phyloP scores from a whole-genome alignment of 2,113 vertebrate species.

The Menura novaehollandiae region DNA sequence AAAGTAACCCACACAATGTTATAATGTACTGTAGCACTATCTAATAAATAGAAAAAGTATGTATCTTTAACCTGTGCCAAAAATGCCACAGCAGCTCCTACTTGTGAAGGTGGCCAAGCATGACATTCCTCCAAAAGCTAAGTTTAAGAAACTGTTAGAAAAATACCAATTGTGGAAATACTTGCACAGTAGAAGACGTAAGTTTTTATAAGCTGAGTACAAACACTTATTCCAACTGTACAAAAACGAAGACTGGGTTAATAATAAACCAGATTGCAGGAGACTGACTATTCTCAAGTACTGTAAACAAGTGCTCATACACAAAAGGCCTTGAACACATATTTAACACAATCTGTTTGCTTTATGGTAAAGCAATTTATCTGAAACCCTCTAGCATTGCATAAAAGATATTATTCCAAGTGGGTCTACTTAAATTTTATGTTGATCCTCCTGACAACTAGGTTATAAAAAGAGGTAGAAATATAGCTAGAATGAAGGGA shows the following conservation, averaged over 20 bases:
- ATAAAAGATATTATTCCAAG: neutral
- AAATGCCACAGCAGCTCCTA: neutral
- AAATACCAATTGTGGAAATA: slow-evolving; percentile 27
- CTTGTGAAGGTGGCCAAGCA: neutral
- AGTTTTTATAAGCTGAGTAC: slow-evolving; percentile 2
- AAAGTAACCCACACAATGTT: neutral
- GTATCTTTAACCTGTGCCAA: neutral
- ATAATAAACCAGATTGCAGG: slow-evolving; percentile 27
- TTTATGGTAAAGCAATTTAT: neutral
- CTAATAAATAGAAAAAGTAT: neutral
- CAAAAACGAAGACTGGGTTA: neutral
- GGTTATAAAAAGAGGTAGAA: neutral
- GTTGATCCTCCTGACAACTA: neutral
- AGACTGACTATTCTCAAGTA: neutral
- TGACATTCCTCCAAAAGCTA: neutral
- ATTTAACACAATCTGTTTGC: neutral
- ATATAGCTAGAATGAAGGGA: neutral
- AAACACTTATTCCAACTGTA: neutral
- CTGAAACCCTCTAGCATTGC: neutral
- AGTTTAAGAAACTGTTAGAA: neutral
- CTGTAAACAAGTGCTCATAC: neutral
- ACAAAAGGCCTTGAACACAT: neutral
- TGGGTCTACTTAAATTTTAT: neutral
- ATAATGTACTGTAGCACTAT: neutral
- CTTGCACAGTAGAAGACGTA: neutral